Conservation (phyloP, 2,113 vertebrate genomes). For the Macroglossus sobrinus region DNA sequence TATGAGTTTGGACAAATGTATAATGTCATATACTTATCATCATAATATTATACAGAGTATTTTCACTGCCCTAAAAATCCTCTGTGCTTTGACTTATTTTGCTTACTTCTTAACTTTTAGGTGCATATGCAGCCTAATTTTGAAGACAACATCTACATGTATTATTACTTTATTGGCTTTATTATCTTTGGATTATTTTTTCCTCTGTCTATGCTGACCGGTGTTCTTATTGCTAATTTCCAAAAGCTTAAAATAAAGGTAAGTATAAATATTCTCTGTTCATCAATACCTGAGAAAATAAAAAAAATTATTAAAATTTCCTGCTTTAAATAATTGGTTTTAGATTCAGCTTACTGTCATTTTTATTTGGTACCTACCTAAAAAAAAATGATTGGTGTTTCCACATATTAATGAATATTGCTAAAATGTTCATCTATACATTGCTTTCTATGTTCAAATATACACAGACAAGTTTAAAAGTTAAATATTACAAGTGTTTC, state of each 20-base stretch:
- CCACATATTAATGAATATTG: background rate
- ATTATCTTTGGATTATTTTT: slow-evolving; percentile 92
- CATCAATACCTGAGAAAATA: background rate
- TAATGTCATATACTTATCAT: background rate
- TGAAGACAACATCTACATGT: slow-evolving; percentile 85
- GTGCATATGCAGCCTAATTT: slow-evolving; percentile 81
- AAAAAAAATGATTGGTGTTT: background rate
- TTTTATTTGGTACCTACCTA: background rate
- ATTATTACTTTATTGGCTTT: slow-evolving; percentile 89
- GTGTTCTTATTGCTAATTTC: slow-evolving; percentile 90
- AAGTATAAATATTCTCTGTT: slow-evolving; percentile 78
- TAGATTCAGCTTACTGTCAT: background rate
- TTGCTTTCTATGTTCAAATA: background rate
- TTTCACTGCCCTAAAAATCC: background rate
- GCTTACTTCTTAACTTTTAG: slow-evolving; percentile 75
- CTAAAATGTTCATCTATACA: background rate
- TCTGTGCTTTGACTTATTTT: background rate
- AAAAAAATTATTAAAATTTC: background rate
- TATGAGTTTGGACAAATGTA: background rate
- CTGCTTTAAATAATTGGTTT: background rate
- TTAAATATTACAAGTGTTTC: background rate
- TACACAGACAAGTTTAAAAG: background rate
- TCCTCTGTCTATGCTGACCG: slow-evolving; percentile 90
- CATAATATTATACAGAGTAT: background rate
- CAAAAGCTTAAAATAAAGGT: slow-evolving; percentile 93